Conservation (phyloP, 1,140 invertebrate genomes). For the Neomicropteryx cornuta region DNA sequence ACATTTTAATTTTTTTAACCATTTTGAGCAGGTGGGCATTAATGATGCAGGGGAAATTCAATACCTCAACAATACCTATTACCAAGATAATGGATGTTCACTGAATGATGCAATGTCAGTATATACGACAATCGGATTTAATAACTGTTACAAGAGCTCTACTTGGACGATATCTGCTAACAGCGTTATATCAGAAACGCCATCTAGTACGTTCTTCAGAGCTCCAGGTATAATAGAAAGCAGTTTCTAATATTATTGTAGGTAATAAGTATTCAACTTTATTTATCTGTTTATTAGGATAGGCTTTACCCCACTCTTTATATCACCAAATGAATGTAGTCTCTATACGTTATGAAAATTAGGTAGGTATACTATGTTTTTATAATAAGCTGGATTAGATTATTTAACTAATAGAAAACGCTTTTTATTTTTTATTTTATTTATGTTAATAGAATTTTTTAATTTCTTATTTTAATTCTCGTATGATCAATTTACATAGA, state of each 20-base stretch:
- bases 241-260: conserved; percentile 4
- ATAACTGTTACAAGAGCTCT: conserved; percentile 46
- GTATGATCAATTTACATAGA: background rate
- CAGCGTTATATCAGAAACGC: conserved; percentile 46
- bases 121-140: conserved; percentile 27
- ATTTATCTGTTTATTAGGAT: too few relatives aligned
- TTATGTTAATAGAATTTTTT: background rate
- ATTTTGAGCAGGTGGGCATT: conserved; percentile 38
- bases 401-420: background rate
- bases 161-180: conserved; percentile 42
- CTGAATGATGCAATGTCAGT: conserved; percentile 43
- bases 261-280: conserved; percentile 31
- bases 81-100: conserved; percentile 48
- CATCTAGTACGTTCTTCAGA: conserved; percentile 47
- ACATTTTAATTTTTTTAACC: conserved; percentile 15
- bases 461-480: background rate
- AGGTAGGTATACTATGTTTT: conserved; percentile 41
- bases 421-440: conserved; percentile 1
- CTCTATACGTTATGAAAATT: conserved; percentile 21
- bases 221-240: conserved; percentile 42
- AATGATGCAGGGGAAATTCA: conserved; percentile 55
- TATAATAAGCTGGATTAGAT: conserved; percentile 37
- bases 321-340: too few relatives aligned
- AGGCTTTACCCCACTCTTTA: background rate
- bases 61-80: conserved; percentile 45